Evolutionary conservation across 2,797 vertebrate genomes (phyloP).

Genomic region (Danio choprae): DNA sequence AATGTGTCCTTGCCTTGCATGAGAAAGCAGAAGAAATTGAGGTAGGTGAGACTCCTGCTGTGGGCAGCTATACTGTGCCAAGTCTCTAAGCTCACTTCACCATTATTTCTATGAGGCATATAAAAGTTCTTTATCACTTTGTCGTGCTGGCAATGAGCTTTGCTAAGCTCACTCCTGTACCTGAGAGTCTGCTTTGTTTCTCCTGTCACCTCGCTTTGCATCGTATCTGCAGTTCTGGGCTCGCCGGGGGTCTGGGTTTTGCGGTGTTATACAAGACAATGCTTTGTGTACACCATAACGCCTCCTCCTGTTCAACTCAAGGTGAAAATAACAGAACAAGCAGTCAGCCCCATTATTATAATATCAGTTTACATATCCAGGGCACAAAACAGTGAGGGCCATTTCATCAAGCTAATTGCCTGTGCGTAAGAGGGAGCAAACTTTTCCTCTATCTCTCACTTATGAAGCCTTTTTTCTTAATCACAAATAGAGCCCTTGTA

Average conservation of each 20-base stretch:
- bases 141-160: conserved; percentile 50
- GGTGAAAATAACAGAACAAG: conserved; percentile 94
- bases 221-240: conserved; percentile 47
- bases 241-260: conserved; percentile 52
- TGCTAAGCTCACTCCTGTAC: conserved; percentile 58
- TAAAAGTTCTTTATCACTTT: conserved; percentile 58
- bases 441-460: conserved; percentile 93
- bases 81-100: conserved; percentile 45
- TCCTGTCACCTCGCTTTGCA: conserved; percentile 54
- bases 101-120: conserved; percentile 51
- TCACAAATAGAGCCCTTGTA: conserved; percentile 96
- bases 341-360: conserved; percentile 89
- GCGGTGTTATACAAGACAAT: conserved; percentile 62
- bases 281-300: conserved; percentile 65
- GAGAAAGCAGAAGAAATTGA: conserved; percentile 41
- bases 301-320: conserved; percentile 79
- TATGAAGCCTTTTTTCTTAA: conserved; percentile 96
- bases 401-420: conserved; percentile 99
- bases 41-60: conserved; percentile 53
- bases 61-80: conserved; percentile 36
- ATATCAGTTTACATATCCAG: conserved; percentile 92
- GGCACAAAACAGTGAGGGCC: conserved; percentile 85
- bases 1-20: conserved; percentile 40
- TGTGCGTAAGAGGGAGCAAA: conserved; percentile 95
- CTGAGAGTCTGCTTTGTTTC: conserved; percentile 63